A percentile compares a stretch with the other conserved stretches of the same genome.
phyloP scores from a whole-genome alignment of 1,140 invertebrate genomes.

The Plutomurus gul region DNA sequence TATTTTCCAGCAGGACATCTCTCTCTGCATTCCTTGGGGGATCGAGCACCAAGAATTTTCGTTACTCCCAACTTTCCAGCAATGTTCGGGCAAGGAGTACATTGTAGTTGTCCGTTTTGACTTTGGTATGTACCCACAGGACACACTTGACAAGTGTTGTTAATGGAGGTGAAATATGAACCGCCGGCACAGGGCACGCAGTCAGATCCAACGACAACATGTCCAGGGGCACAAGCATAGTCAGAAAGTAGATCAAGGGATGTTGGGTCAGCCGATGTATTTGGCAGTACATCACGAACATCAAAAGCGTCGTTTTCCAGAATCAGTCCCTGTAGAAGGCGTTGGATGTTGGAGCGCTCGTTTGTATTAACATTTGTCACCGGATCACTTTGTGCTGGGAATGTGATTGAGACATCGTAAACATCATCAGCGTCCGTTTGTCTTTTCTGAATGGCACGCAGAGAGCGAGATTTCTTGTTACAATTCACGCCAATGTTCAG shows the following conservation, averaged over 20 bases:
- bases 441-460: constrained; percentile 67
- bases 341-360: constrained; percentile 79
- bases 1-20: constrained; percentile 88
- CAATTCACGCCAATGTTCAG: constrained; percentile 87
- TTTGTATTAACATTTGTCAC: constrained; percentile 83
- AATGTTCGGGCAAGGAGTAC: constrained; percentile 83
- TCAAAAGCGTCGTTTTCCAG: constrained; percentile 91
- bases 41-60: constrained; percentile 77
- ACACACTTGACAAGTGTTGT: constrained; percentile 79
- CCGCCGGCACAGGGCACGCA: constrained; percentile 94
- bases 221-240: constrained; percentile 88
- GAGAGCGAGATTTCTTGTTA: constrained; percentile 61
- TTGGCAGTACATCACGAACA: constrained; percentile 88
- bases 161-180: constrained; percentile 78
- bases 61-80: constrained; percentile 86
- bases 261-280: constrained; percentile 85
- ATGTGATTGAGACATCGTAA: constrained; percentile 75
- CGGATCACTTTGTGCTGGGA: constrained; percentile 88
- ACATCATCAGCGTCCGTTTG: constrained; percentile 70
- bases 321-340: constrained; percentile 81
- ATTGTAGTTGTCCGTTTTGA: constrained; percentile 85
- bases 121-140: constrained; percentile 91
- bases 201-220: constrained; percentile 88
- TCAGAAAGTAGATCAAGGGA: constrained; percentile 83
- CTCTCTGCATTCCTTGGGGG: constrained; percentile 61